phyloP scores from a whole-genome alignment of 2,797 vertebrate species.

The Tinamus major region DNA sequence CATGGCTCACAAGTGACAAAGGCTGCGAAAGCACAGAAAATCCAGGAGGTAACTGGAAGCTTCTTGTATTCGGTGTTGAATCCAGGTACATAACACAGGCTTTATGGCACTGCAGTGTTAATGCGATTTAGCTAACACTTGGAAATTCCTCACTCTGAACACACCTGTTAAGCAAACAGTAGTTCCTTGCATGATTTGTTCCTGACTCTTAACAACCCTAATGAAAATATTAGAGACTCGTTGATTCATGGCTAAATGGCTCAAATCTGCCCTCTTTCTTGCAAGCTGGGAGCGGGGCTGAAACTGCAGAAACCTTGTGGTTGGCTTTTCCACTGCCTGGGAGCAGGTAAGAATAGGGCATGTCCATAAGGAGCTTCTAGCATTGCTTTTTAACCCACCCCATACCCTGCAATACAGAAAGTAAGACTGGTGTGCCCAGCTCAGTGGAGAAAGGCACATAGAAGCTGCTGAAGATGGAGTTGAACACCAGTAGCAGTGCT shows the following conservation, averaged over 20 bases:
- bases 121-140: not conserved
- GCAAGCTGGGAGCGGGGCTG: not conserved
- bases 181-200: not conserved
- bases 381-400: not conserved
- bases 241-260: not conserved
- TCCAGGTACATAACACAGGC: not conserved
- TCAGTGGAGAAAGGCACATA: not conserved
- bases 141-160: not conserved
- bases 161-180: not conserved
- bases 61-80: not conserved
- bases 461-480: not conserved
- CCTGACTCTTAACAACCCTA: not conserved
- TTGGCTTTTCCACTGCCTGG: not conserved
- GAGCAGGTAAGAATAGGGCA: not conserved
- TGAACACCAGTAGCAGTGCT: not conserved
- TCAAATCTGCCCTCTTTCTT: not conserved
- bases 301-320: not conserved
- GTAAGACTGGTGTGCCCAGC: not conserved
- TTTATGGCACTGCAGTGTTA: not conserved
- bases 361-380: not conserved
- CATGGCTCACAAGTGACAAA: not conserved
- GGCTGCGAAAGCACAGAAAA: not conserved
- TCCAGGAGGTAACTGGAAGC: not conserved
- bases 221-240: not conserved
- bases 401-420: not conserved